A percentile compares a stretch with the other conserved stretches of the same genome.
Evolutionary conservation across 2,797 vertebrate species (phyloP).

Genomic region (Acipenser oxyrinchus): DNA sequence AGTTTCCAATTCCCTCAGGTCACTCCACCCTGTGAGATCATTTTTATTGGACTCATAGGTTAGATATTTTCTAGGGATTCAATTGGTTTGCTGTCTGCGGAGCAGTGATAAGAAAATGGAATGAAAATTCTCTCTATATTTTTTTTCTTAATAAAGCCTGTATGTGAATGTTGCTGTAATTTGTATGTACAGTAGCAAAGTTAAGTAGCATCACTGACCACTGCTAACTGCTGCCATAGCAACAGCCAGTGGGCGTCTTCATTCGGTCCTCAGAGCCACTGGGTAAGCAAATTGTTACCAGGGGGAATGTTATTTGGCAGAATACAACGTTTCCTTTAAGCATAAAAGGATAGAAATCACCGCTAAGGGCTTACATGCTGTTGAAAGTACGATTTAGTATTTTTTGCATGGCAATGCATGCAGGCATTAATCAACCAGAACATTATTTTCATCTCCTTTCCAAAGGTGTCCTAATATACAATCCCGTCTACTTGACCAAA

Average conservation of each 20-base stretch:
- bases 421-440: too few relatives aligned
- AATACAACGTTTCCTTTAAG: too few relatives aligned
- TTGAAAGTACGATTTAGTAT: too few relatives aligned
- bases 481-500: too few relatives aligned
- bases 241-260: not conserved
- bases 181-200: slow-evolving; percentile 1
- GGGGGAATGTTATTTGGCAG: not conserved
- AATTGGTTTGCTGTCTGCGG: slow-evolving; percentile 54
- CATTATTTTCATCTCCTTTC: too few relatives aligned
- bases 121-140: slow-evolving; percentile 28
- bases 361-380: too few relatives aligned
- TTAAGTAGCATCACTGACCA: slow-evolving; percentile 2
- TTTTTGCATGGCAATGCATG: too few relatives aligned
- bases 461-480: too few relatives aligned
- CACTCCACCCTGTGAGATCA: slow-evolving; percentile 31
- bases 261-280: not conserved
- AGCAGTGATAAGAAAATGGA: slow-evolving; percentile 44
- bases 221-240: not conserved
- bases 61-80: slow-evolving; percentile 49
- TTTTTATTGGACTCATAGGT: slow-evolving; percentile 37
- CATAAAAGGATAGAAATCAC: too few relatives aligned
- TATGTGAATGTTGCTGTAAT: slow-evolving; percentile 3
- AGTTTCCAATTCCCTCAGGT: slow-evolving; percentile 23
- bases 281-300: slow-evolving; percentile 1
- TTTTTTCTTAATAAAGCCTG: not conserved